Evolutionary conservation across 2,113 vertebrate species (phyloP).

Genomic region (Empidonax traillii): DNA sequence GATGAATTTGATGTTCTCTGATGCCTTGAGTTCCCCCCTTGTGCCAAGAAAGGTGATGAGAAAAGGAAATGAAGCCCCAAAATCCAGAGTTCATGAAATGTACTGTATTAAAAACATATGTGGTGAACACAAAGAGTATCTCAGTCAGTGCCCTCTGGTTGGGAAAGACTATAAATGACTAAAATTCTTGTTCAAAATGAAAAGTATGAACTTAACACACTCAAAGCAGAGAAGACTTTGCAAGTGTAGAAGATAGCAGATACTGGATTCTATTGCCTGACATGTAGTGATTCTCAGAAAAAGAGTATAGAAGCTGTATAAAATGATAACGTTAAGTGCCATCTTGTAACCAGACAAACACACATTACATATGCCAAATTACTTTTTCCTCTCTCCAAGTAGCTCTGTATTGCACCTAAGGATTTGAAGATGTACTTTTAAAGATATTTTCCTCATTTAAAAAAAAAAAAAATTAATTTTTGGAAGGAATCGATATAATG

Average conservation of each 20-base stretch:
- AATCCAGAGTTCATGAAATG: constrained; percentile 16
- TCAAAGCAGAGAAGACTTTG: neutral
- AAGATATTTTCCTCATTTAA: neutral
- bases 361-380: neutral
- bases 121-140: neutral
- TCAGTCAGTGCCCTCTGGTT: neutral
- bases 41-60: constrained; percentile 58
- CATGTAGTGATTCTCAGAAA: neutral
- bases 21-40: constrained; percentile 40
- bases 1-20: constrained; percentile 64
- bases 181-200: neutral
- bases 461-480: neutral
- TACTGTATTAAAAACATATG: constrained; percentile 38
- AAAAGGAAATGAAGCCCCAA: constrained; percentile 51
- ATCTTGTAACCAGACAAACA: neutral
- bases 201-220: neutral
- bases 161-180: neutral
- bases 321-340: neutral
- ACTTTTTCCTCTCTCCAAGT: neutral
- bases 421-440: neutral
- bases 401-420: neutral
- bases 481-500: neutral
- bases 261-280: neutral
- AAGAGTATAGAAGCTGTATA: neutral
- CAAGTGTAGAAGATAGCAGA: neutral